Conservation (phyloP, 2,113 vertebrate genomes). For the Archilochus colubris region DNA sequence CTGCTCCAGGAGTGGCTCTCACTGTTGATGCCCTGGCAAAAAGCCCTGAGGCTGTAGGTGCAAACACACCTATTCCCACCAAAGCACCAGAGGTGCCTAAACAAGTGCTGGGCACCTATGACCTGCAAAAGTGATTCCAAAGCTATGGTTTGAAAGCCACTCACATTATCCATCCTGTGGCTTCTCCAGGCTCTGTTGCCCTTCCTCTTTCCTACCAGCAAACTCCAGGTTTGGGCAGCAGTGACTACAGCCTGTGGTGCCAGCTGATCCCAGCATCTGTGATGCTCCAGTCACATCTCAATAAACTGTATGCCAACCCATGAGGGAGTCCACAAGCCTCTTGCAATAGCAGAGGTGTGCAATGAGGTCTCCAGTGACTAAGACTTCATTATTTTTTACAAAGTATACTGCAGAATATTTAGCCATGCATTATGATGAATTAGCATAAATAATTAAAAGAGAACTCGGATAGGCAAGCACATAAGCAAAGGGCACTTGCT, state of each 20-base stretch:
- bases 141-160: rapidly evolving
- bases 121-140: neutral
- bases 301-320: neutral
- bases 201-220: neutral
- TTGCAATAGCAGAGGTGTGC: neutral
- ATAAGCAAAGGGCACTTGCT: conserved; percentile 8
- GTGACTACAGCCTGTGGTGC: rapidly evolving
- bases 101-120: rapidly evolving
- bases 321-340: rapidly evolving
- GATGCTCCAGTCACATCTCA: rapidly evolving
- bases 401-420: conserved; percentile 57
- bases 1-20: rapidly evolving
- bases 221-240: neutral
- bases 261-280: neutral
- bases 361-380: conserved; percentile 51
- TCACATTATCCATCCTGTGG: neutral
- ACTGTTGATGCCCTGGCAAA: neutral
- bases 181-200: neutral
- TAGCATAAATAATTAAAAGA: conserved; percentile 71
- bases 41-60: neutral
- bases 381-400: conserved; percentile 72
- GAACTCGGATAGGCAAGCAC: neutral
- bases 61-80: neutral
- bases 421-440: conserved; percentile 43
- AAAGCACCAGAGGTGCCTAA: neutral